Evolutionary conservation across 2,113 vertebrate species (phyloP), one percentile per base, ranked within the genome.

Genomic region (Apistogramma diplotaenia): DNA sequence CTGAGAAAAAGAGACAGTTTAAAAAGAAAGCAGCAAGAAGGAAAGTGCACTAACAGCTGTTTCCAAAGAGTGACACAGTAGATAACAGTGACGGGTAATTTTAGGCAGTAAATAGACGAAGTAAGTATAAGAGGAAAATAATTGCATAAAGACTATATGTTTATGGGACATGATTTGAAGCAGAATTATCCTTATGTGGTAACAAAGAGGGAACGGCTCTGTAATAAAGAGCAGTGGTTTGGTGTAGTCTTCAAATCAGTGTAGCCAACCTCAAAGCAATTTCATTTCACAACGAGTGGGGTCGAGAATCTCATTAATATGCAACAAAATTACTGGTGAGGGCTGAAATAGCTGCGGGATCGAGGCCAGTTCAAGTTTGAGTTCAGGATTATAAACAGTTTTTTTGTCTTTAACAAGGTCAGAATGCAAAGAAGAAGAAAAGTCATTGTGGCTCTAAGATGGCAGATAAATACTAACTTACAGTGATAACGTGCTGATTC

Each of bases 21-120:
- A 37, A 23, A 71, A 70, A 74, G 61, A 56, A 37, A 58, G 57
- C 85, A 23, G 1, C 6, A 1, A 71, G 61, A 61, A 61, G 73
- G 58, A 79, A 79, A 60, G 67, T 46, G 2, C 9, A 49, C 60
- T 58, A 79, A 80, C 74, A 81, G 85, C 82, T 83, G 81, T 65
- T 80, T 61, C 1, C 33, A 67, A 58, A 56, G 57, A 58, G 25
- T 1, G 33, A 76, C 40, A 56, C 43, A 57, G 49, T 3, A 43
- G 27, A 78, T 4, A 16, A 49, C 23, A 40, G 60, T 31, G 72
- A 59, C 18, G 29, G 55, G 46, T 31, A 16, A 77, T 29, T 83
- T 76, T 21, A 83, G 19, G 70, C 25, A 23, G 40, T 59, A 78
- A 70, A 67, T 58, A 71, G 13, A 74, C 16, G 7, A 21, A 81